These are phyloP conservation scores for Rhinoderma darwinii DNA, from an alignment of 2,113 vertebrate genomes.

Conservation along the genomic window DNA sequence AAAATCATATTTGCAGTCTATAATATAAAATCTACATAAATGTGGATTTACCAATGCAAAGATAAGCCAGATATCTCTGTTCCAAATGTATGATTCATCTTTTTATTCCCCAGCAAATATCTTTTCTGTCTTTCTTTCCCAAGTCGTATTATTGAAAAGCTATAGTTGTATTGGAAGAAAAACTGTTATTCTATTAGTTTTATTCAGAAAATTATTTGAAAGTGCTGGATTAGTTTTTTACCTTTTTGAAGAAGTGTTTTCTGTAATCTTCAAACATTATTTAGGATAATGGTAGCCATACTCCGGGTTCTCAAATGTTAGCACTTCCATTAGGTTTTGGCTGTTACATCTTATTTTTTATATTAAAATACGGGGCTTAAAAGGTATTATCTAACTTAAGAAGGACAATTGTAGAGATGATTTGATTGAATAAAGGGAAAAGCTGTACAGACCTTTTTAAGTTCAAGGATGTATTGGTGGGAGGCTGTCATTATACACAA, in stretches of 20 bases:
- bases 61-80: neutral
- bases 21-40: neutral
- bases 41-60: neutral
- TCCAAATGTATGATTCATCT: neutral
- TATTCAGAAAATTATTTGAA: constrained; percentile 78
- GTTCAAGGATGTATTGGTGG: constrained; percentile 92
- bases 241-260: constrained; percentile 86
- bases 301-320: constrained; percentile 80
- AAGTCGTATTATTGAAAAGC: neutral
- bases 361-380: constrained; percentile 93
- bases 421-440: constrained; percentile 93
- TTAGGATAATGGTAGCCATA: constrained; percentile 87
- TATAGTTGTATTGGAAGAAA: constrained; percentile 16
- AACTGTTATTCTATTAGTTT: constrained; percentile 74
- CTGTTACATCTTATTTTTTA: constrained; percentile 88
- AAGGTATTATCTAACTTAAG: constrained; percentile 90
- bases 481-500: constrained; percentile 97
- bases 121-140: neutral
- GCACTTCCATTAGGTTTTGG: constrained; percentile 84
- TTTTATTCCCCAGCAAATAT: neutral
- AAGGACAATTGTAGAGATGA: constrained; percentile 86
- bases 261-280: constrained; percentile 87
- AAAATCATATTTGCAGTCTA: neutral
- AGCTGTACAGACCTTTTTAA: constrained; percentile 85
- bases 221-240: constrained; percentile 81